phyloP scores from a whole-genome alignment of 2,113 vertebrate species.

The Toxotes chatareus region DNA sequence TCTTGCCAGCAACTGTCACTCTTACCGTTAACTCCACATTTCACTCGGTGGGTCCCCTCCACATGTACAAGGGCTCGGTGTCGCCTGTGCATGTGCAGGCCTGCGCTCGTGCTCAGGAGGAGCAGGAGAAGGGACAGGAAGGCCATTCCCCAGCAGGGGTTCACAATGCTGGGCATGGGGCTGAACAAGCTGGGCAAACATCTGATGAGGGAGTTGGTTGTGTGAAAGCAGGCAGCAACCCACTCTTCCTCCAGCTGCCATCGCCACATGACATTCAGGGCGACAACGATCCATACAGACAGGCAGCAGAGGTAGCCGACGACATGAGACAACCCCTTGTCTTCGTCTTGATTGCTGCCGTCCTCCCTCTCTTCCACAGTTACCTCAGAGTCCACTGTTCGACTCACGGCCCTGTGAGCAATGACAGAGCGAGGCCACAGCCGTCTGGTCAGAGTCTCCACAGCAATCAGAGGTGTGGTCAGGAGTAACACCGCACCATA shows the following conservation, averaged over 20 bases:
- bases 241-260: constrained; percentile 60
- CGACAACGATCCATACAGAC: constrained; percentile 79
- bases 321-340: background rate
- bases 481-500: constrained; percentile 80
- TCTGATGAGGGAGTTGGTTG: constrained; percentile 63
- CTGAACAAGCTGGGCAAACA: constrained; percentile 78
- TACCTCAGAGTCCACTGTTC: background rate
- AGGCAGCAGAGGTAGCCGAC: constrained; percentile 79
- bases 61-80: background rate
- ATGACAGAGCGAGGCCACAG: constrained; percentile 23
- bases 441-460: constrained; percentile 70
- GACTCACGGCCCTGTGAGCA: background rate
- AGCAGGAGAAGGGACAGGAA: constrained; percentile 59
- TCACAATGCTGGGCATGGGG: constrained; percentile 29
- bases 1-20: background rate
- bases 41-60: background rate
- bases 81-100: constrained; percentile 37
- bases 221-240: constrained; percentile 63
- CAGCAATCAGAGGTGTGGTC: constrained; percentile 72
- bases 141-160: constrained; percentile 54
- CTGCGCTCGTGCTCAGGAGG: constrained; percentile 38
- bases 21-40: background rate
- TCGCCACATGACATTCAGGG: constrained; percentile 55
- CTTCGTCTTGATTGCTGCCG: background rate
- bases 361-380: constrained; percentile 19